Conservation (phyloP, 2,888 invertebrate species). For the Diloba caeruleocephala region DNA sequence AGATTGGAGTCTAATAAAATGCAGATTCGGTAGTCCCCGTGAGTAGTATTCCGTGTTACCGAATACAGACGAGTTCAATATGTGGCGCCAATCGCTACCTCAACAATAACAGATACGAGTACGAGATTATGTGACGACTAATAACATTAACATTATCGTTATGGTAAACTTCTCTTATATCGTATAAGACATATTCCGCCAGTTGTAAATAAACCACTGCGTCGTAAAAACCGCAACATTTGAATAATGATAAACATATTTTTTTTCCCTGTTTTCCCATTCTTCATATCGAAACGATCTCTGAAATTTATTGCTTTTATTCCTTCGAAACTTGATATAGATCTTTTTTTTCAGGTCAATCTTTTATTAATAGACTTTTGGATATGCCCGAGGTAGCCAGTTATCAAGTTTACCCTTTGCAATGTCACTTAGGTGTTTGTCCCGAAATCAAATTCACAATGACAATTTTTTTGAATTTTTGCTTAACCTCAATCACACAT, state of each 20-base stretch:
- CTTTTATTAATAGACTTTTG: constrained; percentile 27
- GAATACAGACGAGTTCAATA: constrained; percentile 62
- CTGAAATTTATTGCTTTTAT: constrained; percentile 49
- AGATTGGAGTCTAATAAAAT: constrained; percentile 39
- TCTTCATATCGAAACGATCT: constrained; percentile 28
- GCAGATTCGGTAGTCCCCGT: constrained; percentile 28
- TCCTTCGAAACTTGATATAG: constrained; percentile 49
- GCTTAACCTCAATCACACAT: not conserved
- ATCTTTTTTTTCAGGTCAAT: constrained; percentile 33
- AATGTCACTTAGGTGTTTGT: constrained; percentile 22
- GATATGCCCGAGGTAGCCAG: constrained; percentile 19
- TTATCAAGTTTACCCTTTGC: constrained; percentile 28
- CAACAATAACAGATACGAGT: constrained; percentile 26
- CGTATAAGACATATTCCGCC: constrained; percentile 20
- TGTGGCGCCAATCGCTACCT: constrained; percentile 39
- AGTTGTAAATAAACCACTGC: constrained; percentile 20
- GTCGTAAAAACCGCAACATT: constrained; percentile 46
- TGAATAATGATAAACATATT: constrained; percentile 54
- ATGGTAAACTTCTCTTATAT: constrained; percentile 8
- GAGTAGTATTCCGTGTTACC: constrained; percentile 45
- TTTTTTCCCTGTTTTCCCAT: constrained; percentile 47
- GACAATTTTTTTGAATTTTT: too few relatives aligned
- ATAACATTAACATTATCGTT: constrained; percentile 27
- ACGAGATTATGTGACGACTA: constrained; percentile 9
- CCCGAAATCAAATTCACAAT: too few relatives aligned